A percentile compares a stretch with the other conserved stretches of the same genome.
Evolutionary conservation across 1,140 invertebrate species (phyloP).

Genomic region (Ceratina australensis): DNA sequence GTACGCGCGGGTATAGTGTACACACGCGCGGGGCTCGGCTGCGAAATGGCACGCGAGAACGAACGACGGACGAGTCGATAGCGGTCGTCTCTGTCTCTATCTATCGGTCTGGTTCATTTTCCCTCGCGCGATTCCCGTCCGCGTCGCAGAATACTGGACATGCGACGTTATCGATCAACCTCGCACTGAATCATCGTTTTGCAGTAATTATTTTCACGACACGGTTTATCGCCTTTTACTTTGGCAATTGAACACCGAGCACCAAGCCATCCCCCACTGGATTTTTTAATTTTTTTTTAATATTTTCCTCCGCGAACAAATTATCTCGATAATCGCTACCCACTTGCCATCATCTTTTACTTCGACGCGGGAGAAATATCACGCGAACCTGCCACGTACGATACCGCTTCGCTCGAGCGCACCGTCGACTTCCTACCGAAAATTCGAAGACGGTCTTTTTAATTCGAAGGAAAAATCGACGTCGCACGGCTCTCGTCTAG

Average conservation of each 20-base stretch:
- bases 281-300: too few relatives aligned
- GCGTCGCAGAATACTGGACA: background rate
- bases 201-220: slow-evolving; percentile 34
- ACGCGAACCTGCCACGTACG: too few relatives aligned
- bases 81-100: background rate
- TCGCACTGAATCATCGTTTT: slow-evolving; percentile 25
- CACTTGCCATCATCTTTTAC: too few relatives aligned
- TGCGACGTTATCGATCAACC: slow-evolving; percentile 10
- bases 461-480: background rate
- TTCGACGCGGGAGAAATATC: too few relatives aligned
- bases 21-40: background rate
- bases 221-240: background rate
- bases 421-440: background rate
- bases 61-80: slow-evolving; percentile 19
- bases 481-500: slow-evolving; percentile 13
- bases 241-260: slow-evolving; percentile 4
- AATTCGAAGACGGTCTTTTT: background rate
- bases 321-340: too few relatives aligned
- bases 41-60: background rate
- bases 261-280: too few relatives aligned
- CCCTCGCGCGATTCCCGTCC: slow-evolving; percentile 11
- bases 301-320: too few relatives aligned
- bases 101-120: slow-evolving; percentile 39
- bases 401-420: background rate
- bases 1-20: slow-evolving; percentile 4